phyloP scores from a whole-genome alignment of 2,888 invertebrate species.

The Dendrolimus pini region DNA sequence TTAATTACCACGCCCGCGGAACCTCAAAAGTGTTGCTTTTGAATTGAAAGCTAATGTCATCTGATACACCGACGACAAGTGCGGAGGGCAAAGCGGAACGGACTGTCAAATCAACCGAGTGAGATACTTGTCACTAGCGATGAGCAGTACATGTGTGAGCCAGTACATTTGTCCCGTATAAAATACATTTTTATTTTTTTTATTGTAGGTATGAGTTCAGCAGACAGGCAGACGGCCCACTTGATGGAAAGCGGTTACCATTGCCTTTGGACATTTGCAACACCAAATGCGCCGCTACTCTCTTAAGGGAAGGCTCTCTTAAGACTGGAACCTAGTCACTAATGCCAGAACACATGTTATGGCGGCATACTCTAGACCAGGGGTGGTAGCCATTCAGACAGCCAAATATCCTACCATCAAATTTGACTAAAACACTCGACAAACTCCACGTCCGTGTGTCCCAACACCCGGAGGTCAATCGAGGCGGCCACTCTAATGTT shows the following conservation, averaged over 20 bases:
- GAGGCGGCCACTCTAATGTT: conserved; percentile 52
- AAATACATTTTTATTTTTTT: too few species aligned
- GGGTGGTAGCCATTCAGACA: neutral
- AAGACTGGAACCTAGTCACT: neutral
- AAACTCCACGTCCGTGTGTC: conserved; percentile 21
- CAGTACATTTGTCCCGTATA: too few species aligned
- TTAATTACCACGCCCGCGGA: conserved; percentile 57
- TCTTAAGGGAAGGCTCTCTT: neutral
- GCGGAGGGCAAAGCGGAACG: neutral
- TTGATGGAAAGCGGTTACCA: too few species aligned
- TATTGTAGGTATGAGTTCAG: too few species aligned
- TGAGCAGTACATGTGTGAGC: too few species aligned
- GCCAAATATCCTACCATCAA: too few species aligned
- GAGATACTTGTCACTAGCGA: too few species aligned
- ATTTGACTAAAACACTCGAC: too few species aligned
- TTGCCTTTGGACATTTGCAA: too few species aligned
- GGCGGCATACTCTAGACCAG: neutral
- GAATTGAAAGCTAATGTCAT: conserved; percentile 52
- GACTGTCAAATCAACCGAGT: too few species aligned
- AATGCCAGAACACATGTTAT: neutral
- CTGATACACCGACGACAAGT: conserved; percentile 25
- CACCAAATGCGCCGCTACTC: too few species aligned
- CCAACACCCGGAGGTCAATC: conserved; percentile 50
- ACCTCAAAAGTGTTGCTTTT: conserved; percentile 50
- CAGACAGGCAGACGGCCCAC: too few species aligned